Percentiles rank a stretch among this genome's conserved stretches.
Evolutionary conservation across 2,113 vertebrate species (phyloP).

Genomic region (Halichoeres trimaculatus): DNA sequence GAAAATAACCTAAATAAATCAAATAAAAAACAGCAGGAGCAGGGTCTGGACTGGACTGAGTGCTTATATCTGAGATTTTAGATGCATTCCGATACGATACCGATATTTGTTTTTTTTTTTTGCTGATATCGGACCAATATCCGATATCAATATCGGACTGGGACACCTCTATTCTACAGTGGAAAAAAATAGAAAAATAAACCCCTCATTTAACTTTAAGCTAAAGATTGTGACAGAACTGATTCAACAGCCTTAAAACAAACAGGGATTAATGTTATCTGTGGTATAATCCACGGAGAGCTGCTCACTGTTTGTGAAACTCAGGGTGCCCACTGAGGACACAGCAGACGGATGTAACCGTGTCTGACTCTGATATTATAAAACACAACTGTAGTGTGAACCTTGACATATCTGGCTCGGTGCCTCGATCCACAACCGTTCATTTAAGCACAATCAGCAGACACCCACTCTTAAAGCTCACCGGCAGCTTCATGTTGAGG

Average conservation of each 20-base stretch:
- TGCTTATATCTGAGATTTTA: no score
- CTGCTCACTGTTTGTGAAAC: slow-evolving; percentile 13
- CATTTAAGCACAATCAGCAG: slow-evolving; percentile 75
- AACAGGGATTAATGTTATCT: slow-evolving; percentile 6
- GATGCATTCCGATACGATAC: no score
- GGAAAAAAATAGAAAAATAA: slow-evolving; percentile 10
- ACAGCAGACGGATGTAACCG: slow-evolving; percentile 25
- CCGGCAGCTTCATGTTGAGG: slow-evolving; percentile 49
- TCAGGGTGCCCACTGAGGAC: slow-evolving; percentile 29
- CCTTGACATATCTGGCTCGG: slow-evolving; percentile 55
- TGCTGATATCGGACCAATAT: no score
- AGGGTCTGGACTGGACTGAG: no score
- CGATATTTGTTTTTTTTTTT: no score
- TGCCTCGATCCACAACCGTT: slow-evolving; percentile 60
- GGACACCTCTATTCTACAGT: no score
- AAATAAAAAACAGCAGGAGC: no score
- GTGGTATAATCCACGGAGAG: slow-evolving; percentile 35
- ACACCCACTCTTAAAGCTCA: slow-evolving; percentile 73
- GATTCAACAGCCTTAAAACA: slow-evolving; percentile 13
- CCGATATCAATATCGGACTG: no score
- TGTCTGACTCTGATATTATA: slow-evolving; percentile 59
- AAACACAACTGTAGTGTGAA: slow-evolving; percentile 51
- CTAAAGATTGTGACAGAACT: neutral
- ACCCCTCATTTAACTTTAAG: neutral
- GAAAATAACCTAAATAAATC: no score